Base-by-base conservation (phyloP, 2,888 invertebrate species). In the Drosophila nr. perissopoda region DNA sequence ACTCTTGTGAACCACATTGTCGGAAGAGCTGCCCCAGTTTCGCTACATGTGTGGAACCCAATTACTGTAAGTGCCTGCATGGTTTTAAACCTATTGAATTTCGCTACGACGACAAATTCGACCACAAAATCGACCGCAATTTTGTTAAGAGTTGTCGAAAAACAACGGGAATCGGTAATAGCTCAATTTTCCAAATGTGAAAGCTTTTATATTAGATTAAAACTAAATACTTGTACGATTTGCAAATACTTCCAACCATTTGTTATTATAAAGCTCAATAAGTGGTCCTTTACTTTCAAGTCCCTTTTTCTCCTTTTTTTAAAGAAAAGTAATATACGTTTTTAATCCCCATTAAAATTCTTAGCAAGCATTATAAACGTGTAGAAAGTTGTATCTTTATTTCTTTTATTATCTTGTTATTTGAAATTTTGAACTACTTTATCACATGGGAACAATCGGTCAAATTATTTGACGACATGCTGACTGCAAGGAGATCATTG, bases 51-150 rank as follows among this genome's bases (percentile, higher is more conserved):
- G 70, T 77, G 0, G 63, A 69, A 0, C 80, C 86, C 27, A 71
- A 87, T 48, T 60, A 52, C 2, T 91, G 93, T 70, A 21, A 73
- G 7, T 92, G 92, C 53, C 56, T 78, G 53, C 67, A 82, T 1
- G 90, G 89, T n/a, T 91, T n/a, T n/a, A n/a, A n/a, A n/a, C n/a
- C n/a, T n/a, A n/a, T n/a, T n/a, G n/a, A n/a, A n/a, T n/a, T n/a
- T n/a, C n/a, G n/a, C n/a, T n/a, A n/a, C n/a, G n/a, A n/a, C n/a
- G n/a, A n/a, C n/a, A n/a, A n/a, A n/a, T n/a, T n/a, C n/a, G n/a
- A n/a, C n/a, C n/a, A n/a, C n/a, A n/a, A n/a, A n/a, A n/a, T n/a
- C n/a, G n/a, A n/a, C n/a, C n/a, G n/a, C n/a, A n/a, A n/a, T n/a
- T n/a, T n/a, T n/a, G n/a, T n/a, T n/a, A n/a, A n/a, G 16, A 21